phyloP scores from a whole-genome alignment of 2,888 invertebrate genomes.

The Altica lythri region DNA sequence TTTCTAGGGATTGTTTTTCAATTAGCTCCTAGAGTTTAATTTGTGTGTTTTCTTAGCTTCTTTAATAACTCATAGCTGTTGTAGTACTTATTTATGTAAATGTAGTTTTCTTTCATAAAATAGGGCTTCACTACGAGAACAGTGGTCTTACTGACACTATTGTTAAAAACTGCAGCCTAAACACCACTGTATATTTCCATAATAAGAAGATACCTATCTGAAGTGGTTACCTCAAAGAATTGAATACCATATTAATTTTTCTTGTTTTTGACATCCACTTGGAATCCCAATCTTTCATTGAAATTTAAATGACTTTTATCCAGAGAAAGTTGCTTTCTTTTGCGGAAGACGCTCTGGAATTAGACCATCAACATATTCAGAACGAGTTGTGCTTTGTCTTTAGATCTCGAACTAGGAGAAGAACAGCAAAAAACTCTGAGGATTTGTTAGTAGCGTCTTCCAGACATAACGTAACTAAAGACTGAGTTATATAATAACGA shows the following conservation, averaged over 20 bases:
- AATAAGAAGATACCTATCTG: conserved; percentile 19
- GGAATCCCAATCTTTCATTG: conserved; percentile 13
- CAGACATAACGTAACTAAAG: conserved; percentile 23
- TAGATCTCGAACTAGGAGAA: too few relatives aligned
- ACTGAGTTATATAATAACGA: conserved; percentile 24
- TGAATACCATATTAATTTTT: conserved; percentile 20
- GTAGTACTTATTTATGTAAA: conserved; percentile 22
- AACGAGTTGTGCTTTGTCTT: conserved; percentile 18
- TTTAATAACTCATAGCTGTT: conserved; percentile 15
- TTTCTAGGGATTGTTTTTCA: conserved; percentile 22
- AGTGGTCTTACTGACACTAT: too few relatives aligned
- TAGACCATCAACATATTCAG: conserved; percentile 14
- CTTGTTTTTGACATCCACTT: conserved; percentile 21
- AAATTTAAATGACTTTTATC: conserved; percentile 8
- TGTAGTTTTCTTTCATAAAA: conserved; percentile 16
- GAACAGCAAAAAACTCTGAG: conserved; percentile 22
- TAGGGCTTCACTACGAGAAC: too few relatives aligned
- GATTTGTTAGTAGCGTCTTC: conserved; percentile 28
- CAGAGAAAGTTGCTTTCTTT: too few relatives aligned
- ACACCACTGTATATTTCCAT: conserved; percentile 25
- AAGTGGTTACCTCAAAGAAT: too few relatives aligned
- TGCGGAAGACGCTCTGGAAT: too few relatives aligned
- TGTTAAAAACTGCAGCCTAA: conserved; percentile 3
- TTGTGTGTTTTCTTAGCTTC: conserved; percentile 22
- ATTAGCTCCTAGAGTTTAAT: conserved; percentile 21